Evolutionary conservation across 2,888 invertebrate genomes (phyloP).

Genomic region (Masnerella sp.): DNA sequence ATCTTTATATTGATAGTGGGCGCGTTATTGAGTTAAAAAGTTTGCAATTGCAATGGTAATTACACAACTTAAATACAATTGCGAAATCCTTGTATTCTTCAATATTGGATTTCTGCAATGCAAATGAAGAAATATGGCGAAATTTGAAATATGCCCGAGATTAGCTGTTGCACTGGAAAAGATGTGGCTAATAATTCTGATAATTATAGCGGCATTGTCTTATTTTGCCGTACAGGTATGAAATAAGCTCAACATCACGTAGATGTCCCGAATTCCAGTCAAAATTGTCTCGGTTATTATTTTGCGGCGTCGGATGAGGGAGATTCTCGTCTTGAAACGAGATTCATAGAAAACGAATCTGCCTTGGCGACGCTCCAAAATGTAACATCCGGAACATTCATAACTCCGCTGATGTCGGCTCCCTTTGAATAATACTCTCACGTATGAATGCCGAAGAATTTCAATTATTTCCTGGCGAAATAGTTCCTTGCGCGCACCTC

Average conservation of each 20-base stretch:
- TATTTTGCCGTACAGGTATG: slow-evolving; percentile 3
- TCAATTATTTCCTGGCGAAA: slow-evolving; percentile 48
- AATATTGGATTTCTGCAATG: too few relatives aligned
- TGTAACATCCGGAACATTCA: slow-evolving; percentile 54
- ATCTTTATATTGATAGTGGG: too few relatives aligned
- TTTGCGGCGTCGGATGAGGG: slow-evolving; percentile 33
- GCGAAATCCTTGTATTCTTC: too few relatives aligned
- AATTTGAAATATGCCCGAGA: too few relatives aligned
- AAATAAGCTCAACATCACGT: slow-evolving; percentile 22
- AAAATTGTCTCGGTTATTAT: slow-evolving; percentile 49
- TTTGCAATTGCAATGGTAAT: too few relatives aligned
- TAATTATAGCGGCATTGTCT: neutral
- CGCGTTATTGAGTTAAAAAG: too few relatives aligned
- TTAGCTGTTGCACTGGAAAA: too few relatives aligned
- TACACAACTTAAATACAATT: too few relatives aligned
- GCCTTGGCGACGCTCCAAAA: slow-evolving; percentile 53
- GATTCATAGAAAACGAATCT: slow-evolving; percentile 57
- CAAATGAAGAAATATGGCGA: too few relatives aligned
- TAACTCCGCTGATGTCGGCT: slow-evolving; percentile 38
- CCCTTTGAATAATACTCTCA: slow-evolving; percentile 54
- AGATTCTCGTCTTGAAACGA: slow-evolving; percentile 45
- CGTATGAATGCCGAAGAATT: slow-evolving; percentile 55
- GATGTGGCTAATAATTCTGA: too few relatives aligned
- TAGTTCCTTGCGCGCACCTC: slow-evolving; percentile 44
- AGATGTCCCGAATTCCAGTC: slow-evolving; percentile 30